Evolutionary conservation across 2,888 invertebrate species (phyloP), one percentile per base, ranked within the genome.

Genomic region (Lysandra bellargus): DNA sequence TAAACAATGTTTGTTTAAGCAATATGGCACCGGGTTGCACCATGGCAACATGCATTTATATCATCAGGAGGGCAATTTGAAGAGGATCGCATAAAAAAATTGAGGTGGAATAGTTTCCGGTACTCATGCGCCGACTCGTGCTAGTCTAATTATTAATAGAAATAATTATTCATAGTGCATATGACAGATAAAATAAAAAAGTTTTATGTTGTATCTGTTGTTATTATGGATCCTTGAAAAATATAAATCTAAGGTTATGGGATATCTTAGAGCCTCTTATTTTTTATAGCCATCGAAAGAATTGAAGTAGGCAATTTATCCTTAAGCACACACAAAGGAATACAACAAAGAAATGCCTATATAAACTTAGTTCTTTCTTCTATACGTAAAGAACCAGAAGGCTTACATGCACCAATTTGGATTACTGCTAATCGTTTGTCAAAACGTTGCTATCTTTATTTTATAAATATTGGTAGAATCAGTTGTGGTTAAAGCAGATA

Each of bases 191-290:
- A 44, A 44, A 44, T 44, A 44, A 44, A 33, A 69, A 69, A 69
- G 12, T 33, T 33, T 33, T 14, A 69, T 69, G 69, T 12, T 4
- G 12, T 69, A 33, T 12, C 69, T 33, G 4, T 69, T 33, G 69
- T 69, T 69, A 33, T 69, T 69, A 33, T 64, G 69, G 69, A 53
- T 53, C 14, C 9, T 69, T 3, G 33, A 33, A 64, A 61, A 64
- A 64, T 30, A 64, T 64, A 30, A 23, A 64, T 64, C 64, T 64
- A 2, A 9, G 7, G 33, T 69, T 12, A 69, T 30, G 14, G 69
- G 69, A 33, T 33, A 33, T 69, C 69, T 69, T 30, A 69, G 30
- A 64, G 64, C 64, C 64, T 69, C 69, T 33, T 33, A 69, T 69
- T 33, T 69, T 69, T 69, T 12, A 12, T 69, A 33, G 69, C 69